A percentile compares a stretch with the other conserved stretches of the same genome.
Evolutionary conservation across 2,797 vertebrate genomes (phyloP).

Genomic region (Molossus molossus): DNA sequence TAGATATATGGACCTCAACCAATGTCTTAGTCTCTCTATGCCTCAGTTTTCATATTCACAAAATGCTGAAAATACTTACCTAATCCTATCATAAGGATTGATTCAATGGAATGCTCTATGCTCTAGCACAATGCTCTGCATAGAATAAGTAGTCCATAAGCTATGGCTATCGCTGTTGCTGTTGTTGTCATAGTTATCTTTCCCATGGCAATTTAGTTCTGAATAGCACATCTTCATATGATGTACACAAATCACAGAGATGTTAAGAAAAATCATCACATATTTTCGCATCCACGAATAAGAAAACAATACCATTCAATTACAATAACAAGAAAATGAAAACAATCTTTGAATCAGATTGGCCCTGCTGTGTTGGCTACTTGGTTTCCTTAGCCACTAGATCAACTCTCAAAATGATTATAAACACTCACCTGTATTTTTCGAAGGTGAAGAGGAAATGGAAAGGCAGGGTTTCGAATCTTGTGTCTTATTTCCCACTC

Average conservation of each 20-base stretch:
- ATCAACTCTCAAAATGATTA: constrained; percentile 41
- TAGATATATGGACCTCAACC: not conserved
- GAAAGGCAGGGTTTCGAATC: constrained; percentile 35
- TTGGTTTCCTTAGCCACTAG: constrained; percentile 41
- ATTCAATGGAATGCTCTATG: not conserved
- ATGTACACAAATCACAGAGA: not conserved
- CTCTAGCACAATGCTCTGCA: not conserved
- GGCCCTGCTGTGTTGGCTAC: not conserved
- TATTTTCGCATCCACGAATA: not conserved
- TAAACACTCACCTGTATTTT: constrained; percentile 70
- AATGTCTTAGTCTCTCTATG: not conserved
- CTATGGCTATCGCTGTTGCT: not conserved
- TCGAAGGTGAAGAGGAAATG: constrained; percentile 67
- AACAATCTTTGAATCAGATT: not conserved
- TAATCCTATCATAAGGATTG: not conserved
- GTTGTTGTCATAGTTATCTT: not conserved
- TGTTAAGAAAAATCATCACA: constrained; percentile 26
- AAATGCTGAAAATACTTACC: constrained; percentile 15
- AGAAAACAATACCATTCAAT: constrained; percentile 46
- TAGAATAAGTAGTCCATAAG: not conserved
- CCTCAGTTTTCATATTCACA: constrained; percentile 50
- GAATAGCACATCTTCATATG: not conserved
- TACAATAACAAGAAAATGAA: constrained; percentile 4
- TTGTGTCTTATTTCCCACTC: constrained; percentile 67
- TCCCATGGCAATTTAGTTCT: not conserved